Conservation (phyloP, 2,797 vertebrate species). For the Adrianichthys oophorus region DNA sequence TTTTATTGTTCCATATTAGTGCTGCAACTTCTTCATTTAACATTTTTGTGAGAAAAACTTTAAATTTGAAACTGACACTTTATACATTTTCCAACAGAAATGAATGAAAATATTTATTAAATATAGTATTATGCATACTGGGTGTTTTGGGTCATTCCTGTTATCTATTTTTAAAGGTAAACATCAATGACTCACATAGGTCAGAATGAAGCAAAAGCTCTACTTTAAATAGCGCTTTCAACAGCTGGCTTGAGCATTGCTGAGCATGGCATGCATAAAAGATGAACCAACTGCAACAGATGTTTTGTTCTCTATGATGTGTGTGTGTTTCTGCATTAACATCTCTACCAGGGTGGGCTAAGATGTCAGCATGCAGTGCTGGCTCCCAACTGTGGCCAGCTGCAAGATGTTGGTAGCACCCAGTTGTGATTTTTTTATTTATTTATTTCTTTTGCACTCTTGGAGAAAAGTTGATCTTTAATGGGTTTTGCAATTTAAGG, state of each 20-base stretch:
- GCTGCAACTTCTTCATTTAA: too few species aligned
- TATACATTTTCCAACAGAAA: too few species aligned
- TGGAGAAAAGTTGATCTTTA: constrained; percentile 75
- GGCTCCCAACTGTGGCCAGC: constrained; percentile 20
- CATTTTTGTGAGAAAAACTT: too few species aligned
- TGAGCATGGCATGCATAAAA: constrained; percentile 10
- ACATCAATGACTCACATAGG: constrained; percentile 11
- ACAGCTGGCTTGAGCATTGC: constrained; percentile 7
- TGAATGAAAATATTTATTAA: too few species aligned
- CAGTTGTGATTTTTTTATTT: neutral
- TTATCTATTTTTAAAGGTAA: constrained; percentile 19
- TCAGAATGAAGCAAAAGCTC: neutral
- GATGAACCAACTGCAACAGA: constrained; percentile 11
- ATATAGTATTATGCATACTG: too few species aligned
- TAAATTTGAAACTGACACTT: too few species aligned
- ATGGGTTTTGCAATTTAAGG: constrained; percentile 58
- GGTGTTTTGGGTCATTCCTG: neutral
- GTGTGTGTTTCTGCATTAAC: constrained; percentile 16
- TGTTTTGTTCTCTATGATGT: constrained; percentile 11
- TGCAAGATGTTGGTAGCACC: constrained; percentile 30
- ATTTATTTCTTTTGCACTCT: constrained; percentile 5
- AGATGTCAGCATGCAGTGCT: constrained; percentile 32
- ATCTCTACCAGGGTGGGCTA: constrained; percentile 15
- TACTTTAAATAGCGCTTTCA: constrained; percentile 4
- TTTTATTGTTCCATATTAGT: too few species aligned